phyloP scores from a whole-genome alignment of 2,797 vertebrate species.

The Lophotriccus pileatus region DNA sequence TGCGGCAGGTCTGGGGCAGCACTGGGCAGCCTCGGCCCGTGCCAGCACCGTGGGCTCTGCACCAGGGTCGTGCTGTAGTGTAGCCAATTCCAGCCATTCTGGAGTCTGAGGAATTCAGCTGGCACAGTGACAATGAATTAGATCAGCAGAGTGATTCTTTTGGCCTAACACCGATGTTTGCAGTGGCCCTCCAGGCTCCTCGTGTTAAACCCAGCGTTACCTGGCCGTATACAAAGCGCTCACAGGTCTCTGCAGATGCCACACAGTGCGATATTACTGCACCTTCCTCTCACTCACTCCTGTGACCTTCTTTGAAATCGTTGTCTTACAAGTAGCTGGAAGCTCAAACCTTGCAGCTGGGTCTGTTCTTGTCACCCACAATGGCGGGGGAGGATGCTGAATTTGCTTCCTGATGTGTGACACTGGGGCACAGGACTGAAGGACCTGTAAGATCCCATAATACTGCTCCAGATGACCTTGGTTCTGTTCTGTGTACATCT shows the following conservation, averaged over 20 bases:
- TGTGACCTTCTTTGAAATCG: not conserved
- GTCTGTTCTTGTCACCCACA: not conserved
- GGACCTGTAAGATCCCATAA: not conserved
- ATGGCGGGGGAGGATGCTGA: not conserved
- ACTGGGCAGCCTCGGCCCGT: constrained; percentile 54
- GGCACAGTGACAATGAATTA: accelerated
- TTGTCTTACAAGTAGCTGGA: not conserved
- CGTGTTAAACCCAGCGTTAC: accelerated
- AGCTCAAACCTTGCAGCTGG: not conserved
- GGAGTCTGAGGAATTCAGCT: not conserved
- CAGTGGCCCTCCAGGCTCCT: too few species aligned
- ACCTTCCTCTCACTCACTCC: not conserved
- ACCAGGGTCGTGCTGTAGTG: not conserved
- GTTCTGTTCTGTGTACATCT: not conserved
- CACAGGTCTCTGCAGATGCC: not conserved
- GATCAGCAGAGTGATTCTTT: not conserved
- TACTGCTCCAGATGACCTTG: not conserved
- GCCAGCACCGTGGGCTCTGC: not conserved
- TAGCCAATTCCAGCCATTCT: not conserved
- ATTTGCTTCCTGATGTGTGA: not conserved
- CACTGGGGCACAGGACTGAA: accelerated
- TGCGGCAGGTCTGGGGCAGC: constrained; percentile 53
- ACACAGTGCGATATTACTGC: accelerated
- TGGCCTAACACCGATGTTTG: accelerated
- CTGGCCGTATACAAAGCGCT: accelerated